phyloP scores from a whole-genome alignment of 2,888 invertebrate species.

The Acanthopleura granulata region DNA sequence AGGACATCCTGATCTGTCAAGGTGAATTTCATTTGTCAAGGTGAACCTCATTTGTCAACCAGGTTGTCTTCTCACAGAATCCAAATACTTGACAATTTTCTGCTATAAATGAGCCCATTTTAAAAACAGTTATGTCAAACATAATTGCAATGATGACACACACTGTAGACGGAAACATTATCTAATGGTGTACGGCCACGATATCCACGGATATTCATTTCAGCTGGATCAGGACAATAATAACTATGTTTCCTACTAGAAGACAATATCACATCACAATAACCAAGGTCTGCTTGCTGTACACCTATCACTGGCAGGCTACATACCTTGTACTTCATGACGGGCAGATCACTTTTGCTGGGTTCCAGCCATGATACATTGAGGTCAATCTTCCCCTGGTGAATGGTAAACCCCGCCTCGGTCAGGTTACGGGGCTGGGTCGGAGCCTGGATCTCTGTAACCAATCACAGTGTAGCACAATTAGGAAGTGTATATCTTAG shows the following conservation, averaged over 20 bases:
- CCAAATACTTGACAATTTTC: neutral
- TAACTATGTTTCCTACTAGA: neutral
- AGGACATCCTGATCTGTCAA: too few relatives aligned
- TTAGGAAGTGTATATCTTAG: too few relatives aligned
- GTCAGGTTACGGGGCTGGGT: constrained; percentile 59
- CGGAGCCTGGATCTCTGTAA: constrained; percentile 59
- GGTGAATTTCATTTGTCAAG: too few relatives aligned
- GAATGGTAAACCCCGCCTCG: constrained; percentile 49
- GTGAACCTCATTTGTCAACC: too few relatives aligned
- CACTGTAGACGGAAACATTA: too few relatives aligned
- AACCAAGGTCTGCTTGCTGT: neutral
- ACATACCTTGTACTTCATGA: constrained; percentile 57
- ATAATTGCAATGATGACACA: too few relatives aligned
- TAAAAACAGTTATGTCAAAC: too few relatives aligned
- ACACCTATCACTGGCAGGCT: neutral
- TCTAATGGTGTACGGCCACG: too few relatives aligned
- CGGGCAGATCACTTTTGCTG: constrained; percentile 54
- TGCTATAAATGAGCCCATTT: neutral
- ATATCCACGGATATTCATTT: too few relatives aligned
- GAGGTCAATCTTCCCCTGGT: constrained; percentile 55
- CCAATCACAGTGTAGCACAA: neutral
- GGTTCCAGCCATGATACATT: constrained; percentile 62
- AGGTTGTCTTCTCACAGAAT: too few relatives aligned
- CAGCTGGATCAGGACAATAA: too few relatives aligned
- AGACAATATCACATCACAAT: neutral